A percentile compares a stretch with the other conserved stretches of the same genome.
Evolutionary conservation across 1,140 invertebrate species (phyloP).

Genomic region (Alviniconcha marisindica): DNA sequence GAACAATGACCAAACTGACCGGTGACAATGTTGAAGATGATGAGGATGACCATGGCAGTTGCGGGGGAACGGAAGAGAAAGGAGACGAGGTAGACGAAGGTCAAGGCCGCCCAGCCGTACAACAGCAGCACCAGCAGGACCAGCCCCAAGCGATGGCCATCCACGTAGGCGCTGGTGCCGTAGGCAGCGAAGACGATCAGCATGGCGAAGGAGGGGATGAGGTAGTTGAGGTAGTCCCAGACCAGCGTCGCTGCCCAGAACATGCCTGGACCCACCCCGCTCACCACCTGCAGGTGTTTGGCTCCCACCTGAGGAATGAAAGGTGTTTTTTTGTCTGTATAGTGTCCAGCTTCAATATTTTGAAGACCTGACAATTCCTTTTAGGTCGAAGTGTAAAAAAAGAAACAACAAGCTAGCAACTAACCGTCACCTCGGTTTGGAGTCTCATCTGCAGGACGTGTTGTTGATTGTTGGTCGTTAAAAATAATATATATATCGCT

Average conservation of each 20-base stretch:
- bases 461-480: conserved; percentile 28
- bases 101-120: conserved; percentile 70
- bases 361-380: too few species aligned
- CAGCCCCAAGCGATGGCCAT: conserved; percentile 74
- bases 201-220: conserved; percentile 62
- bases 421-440: too few species aligned
- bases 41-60: conserved; percentile 68
- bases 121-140: conserved; percentile 76
- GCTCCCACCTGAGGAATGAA: conserved; percentile 61
- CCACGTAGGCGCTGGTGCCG: conserved; percentile 78
- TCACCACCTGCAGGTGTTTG: conserved; percentile 72
- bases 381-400: too few species aligned
- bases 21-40: conserved; percentile 50
- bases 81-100: conserved; percentile 68
- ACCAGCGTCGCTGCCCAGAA: conserved; percentile 85
- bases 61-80: conserved; percentile 71
- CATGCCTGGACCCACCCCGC: conserved; percentile 80
- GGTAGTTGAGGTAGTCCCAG: conserved; percentile 81
- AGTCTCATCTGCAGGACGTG: too few species aligned
- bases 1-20: neutral
- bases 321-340: too few species aligned
- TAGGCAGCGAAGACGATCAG: conserved; percentile 68
- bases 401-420: too few species aligned
- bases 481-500: conserved; percentile 16
- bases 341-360: too few species aligned